Evolutionary conservation across 2,113 vertebrate species (phyloP).

Genomic region (Cephalopterus ornatus): DNA sequence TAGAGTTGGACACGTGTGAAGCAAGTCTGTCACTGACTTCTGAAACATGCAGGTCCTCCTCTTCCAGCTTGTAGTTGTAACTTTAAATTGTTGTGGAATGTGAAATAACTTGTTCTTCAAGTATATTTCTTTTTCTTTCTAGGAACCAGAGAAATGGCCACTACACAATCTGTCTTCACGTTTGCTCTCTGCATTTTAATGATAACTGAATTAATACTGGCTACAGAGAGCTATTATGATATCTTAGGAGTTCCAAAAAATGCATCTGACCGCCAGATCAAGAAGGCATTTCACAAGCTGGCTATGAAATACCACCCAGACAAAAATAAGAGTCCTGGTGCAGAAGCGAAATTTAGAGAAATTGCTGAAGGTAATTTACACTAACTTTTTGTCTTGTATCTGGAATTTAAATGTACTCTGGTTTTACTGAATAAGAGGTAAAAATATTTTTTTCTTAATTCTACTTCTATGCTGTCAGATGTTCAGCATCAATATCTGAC

Average conservation of each 20-base stretch:
- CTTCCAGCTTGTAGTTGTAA: neutral
- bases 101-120: neutral
- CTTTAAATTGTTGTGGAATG: neutral
- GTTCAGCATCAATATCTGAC: neutral
- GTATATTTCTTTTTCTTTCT: conserved; percentile 17
- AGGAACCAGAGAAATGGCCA: conserved; percentile 82
- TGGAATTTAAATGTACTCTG: neutral
- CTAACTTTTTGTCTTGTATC: neutral
- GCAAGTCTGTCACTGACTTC: neutral
- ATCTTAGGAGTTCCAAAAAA: conserved; percentile 91
- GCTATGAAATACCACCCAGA: conserved; percentile 96
- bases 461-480: neutral
- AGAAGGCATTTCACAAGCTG: conserved; percentile 95
- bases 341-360: conserved; percentile 92
- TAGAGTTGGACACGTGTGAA: neutral
- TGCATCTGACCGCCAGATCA: conserved; percentile 92
- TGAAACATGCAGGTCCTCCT: neutral
- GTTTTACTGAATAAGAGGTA: neutral
- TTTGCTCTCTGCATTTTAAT: conserved; percentile 90
- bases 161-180: conserved; percentile 82
- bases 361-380: conserved; percentile 88
- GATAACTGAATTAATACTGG: conserved; percentile 92
- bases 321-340: conserved; percentile 92
- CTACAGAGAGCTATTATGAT: conserved; percentile 91
- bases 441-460: neutral